Evolutionary conservation across 2,797 vertebrate species (phyloP).

Genomic region (Acanthornis magna): DNA sequence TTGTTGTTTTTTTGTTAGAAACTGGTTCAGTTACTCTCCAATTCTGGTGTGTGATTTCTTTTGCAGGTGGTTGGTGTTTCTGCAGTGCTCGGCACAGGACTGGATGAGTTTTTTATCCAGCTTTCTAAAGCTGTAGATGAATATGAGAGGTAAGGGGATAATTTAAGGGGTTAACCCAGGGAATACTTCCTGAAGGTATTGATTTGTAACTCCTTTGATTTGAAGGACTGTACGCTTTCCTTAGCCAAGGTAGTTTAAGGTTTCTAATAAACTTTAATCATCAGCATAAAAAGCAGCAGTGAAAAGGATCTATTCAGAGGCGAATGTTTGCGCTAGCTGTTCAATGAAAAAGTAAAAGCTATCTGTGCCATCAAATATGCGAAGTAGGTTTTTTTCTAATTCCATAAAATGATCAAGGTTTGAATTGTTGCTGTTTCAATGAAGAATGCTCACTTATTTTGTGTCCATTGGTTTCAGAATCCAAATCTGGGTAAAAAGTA

Average conservation of each 20-base stretch:
- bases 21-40: not conserved
- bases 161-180: not conserved
- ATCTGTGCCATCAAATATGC: not conserved
- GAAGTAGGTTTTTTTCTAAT: not conserved
- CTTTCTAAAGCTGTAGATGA: conserved; percentile 88
- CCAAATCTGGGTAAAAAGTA: not conserved
- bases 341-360: not conserved
- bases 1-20: not conserved
- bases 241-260: not conserved
- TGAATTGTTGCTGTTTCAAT: not conserved
- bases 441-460: not conserved
- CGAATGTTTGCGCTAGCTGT: not conserved
- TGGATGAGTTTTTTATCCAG: conserved; percentile 88
- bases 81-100: conserved; percentile 86
- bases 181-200: not conserved
- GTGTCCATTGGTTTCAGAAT: not conserved
- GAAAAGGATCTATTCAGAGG: not conserved
- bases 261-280: not conserved
- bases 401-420: not conserved
- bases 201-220: not conserved
- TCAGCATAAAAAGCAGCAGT: not conserved
- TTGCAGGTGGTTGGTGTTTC: conserved; percentile 94
- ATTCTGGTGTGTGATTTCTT: not conserved
- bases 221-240: not conserved
- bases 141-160: conserved; percentile 85